A percentile compares a stretch with the other conserved stretches of the same genome.
These are phyloP conservation scores for Drosophila orosa DNA, from an alignment of 1,140 invertebrate genomes.

Conservation along the genomic window DNA sequence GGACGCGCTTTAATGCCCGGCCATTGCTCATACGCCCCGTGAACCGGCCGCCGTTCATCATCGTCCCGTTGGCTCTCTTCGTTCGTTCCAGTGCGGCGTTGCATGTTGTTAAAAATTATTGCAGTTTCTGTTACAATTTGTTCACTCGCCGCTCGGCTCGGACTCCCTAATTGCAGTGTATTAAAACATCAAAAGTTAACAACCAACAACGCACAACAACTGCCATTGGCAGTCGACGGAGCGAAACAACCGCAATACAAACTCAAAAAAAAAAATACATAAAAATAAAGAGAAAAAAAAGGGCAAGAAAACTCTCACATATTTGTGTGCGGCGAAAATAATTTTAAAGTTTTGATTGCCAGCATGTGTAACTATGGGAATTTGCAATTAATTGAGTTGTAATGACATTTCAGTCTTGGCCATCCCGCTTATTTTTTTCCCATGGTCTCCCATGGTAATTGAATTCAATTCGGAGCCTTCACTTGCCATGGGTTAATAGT, in stretches of 20 bases:
- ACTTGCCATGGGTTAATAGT: slow-evolving; percentile 34
- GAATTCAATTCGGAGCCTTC: slow-evolving; percentile 30
- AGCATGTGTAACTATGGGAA: slow-evolving; percentile 41
- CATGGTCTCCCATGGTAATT: slow-evolving; percentile 30
- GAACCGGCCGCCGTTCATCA: slow-evolving; percentile 59
- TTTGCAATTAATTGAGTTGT: slow-evolving; percentile 55
- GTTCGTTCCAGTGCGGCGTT: slow-evolving; percentile 30
- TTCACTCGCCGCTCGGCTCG: slow-evolving; percentile 36
- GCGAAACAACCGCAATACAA: neutral
- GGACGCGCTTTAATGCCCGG: slow-evolving; percentile 59
- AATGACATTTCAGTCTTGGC: slow-evolving; percentile 36
- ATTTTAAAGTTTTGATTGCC: slow-evolving; percentile 71
- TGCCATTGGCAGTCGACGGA: slow-evolving; percentile 20
- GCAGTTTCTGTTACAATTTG: slow-evolving; percentile 55
- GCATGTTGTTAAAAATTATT: slow-evolving; percentile 60
- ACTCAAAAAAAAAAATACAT: neutral
- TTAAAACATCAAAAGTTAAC: slow-evolving; percentile 75
- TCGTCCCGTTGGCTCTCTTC: slow-evolving; percentile 29
- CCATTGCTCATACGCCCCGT: slow-evolving; percentile 75
- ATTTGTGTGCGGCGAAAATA: slow-evolving; percentile 54
- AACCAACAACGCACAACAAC: slow-evolving; percentile 35
- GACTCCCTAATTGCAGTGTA: slow-evolving; percentile 66
- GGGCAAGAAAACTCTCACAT: slow-evolving; percentile 20
- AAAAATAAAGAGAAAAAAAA: too few relatives aligned
- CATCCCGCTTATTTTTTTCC: slow-evolving; percentile 15